These are phyloP conservation scores for Hippasteria phrygiana DNA, from an alignment of 53 echinoderm and acorn worm species.

Conservation along the genomic window DNA sequence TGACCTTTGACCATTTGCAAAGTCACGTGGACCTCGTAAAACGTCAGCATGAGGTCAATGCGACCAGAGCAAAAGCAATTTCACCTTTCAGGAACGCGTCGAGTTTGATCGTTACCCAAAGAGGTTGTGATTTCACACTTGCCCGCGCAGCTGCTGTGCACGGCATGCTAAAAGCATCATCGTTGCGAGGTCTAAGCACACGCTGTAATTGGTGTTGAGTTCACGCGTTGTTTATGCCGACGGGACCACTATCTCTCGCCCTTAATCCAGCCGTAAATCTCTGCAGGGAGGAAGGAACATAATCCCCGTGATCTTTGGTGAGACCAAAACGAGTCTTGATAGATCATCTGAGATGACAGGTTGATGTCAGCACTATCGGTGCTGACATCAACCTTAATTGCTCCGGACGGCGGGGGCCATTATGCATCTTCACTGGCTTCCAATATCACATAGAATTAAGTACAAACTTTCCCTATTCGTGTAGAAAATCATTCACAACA, in stretches of 20 bases:
- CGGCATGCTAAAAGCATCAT: background rate
- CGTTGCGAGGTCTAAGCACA: background rate
- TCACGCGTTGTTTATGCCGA: background rate
- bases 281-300: constrained; percentile 1
- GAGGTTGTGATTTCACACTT: constrained; percentile 5
- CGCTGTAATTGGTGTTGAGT: constrained; percentile 27
- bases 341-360: background rate
- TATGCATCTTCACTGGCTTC: too few species aligned
- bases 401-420: background rate
- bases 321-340: too few species aligned
- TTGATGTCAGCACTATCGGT: constrained; percentile 8
- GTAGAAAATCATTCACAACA: too few species aligned
- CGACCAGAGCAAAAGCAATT: background rate
- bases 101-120: background rate
- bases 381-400: background rate
- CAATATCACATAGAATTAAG: too few species aligned
- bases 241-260: background rate
- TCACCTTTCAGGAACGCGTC: background rate
- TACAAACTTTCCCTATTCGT: too few species aligned
- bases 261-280: constrained; percentile 17
- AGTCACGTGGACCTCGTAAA: too few species aligned
- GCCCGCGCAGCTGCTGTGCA: background rate
- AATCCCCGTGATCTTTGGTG: background rate
- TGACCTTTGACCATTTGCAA: too few species aligned
- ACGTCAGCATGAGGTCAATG: too few species aligned